Percentiles rank a stretch among this genome's conserved stretches.
These are phyloP conservation scores for Gila robusta DNA, from an alignment of 2,797 vertebrate genomes.

Conservation along the genomic window DNA sequence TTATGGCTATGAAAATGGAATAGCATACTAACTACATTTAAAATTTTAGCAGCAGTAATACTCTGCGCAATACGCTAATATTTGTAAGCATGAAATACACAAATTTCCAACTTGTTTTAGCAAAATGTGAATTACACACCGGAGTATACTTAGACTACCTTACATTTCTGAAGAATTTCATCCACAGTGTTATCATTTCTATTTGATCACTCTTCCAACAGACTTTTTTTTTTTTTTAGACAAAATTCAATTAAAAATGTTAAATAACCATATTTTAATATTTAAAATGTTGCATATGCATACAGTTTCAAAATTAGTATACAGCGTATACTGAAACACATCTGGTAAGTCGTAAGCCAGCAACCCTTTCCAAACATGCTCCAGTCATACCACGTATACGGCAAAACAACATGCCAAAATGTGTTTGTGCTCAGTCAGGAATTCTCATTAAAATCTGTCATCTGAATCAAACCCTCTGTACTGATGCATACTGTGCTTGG, in stretches of 20 bases:
- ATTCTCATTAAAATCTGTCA: conserved; percentile 28
- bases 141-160: neutral
- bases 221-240: neutral
- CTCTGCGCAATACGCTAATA: neutral
- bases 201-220: neutral
- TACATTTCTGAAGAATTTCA: neutral
- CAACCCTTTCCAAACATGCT: neutral
- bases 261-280: neutral
- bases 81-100: neutral
- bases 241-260: neutral
- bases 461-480: neutral
- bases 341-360: neutral
- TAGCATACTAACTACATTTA: no score
- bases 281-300: neutral
- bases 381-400: neutral
- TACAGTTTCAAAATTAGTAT: neutral
- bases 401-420: conserved; percentile 11
- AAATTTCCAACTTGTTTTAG: neutral
- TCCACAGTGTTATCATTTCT: neutral
- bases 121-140: no score
- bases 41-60: neutral
- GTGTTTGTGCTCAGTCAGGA: conserved; percentile 6
- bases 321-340: neutral
- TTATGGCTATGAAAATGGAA: no score
- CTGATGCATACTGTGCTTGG: conserved; percentile 49